phyloP scores from a whole-genome alignment of 2,797 vertebrate species.

The Tangara arthus region DNA sequence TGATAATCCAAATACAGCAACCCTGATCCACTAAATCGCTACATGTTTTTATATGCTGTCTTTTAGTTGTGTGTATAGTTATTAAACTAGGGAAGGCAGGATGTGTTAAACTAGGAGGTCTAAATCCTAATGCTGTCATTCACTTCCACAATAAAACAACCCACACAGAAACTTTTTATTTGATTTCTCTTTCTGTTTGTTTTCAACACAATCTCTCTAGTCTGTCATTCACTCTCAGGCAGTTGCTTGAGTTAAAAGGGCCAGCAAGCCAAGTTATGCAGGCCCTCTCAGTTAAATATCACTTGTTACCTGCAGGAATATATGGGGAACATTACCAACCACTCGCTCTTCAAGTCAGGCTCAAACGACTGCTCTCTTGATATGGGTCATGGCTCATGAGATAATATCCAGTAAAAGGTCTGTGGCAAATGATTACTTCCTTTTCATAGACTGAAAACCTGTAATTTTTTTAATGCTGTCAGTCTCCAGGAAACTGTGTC shows the following conservation, averaged over 20 bases:
- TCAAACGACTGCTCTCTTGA: constrained; percentile 16
- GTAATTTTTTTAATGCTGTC: constrained; percentile 32
- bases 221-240: constrained; percentile 31
- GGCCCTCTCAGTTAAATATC: constrained; percentile 48
- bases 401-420: constrained; percentile 60
- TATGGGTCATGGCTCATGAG: constrained; percentile 60
- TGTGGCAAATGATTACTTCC: constrained; percentile 46
- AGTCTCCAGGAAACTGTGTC: constrained; percentile 7
- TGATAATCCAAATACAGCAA: constrained; percentile 71
- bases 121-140: constrained; percentile 60
- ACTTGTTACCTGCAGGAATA: constrained; percentile 68
- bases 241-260: constrained; percentile 61
- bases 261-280: constrained; percentile 17
- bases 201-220: constrained; percentile 61
- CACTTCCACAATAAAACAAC: constrained; percentile 55
- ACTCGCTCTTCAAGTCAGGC: constrained; percentile 45
- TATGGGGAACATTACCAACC: constrained; percentile 36
- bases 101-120: constrained; percentile 43
- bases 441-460: constrained; percentile 34
- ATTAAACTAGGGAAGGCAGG: constrained; percentile 49
- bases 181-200: constrained; percentile 50
- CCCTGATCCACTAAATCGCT: constrained; percentile 55
- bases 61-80: constrained; percentile 42
- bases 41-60: constrained; percentile 61
- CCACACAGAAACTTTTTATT: constrained; percentile 47